These are phyloP conservation scores for Yponomeuta malinellus DNA, from an alignment of 2,888 invertebrate species.

Conservation along the genomic window DNA sequence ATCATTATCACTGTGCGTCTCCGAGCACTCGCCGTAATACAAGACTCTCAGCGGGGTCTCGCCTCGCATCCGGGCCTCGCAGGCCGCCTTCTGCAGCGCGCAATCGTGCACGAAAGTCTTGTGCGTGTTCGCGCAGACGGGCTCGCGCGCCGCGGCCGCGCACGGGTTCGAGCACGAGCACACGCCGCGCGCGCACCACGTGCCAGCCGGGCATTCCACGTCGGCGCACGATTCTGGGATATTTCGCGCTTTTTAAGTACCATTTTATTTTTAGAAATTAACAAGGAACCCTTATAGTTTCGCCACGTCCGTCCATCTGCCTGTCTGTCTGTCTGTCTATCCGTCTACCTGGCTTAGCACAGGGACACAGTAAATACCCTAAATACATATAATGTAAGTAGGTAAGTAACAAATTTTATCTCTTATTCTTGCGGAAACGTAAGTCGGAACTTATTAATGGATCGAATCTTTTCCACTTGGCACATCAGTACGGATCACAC, in stretches of 20 bases:
- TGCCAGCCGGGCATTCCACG: conserved; percentile 86
- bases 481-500: too few species aligned
- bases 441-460: too few species aligned
- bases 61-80: conserved; percentile 81
- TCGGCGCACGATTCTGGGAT: conserved; percentile 83
- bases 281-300: too few species aligned
- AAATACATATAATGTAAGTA: too few species aligned
- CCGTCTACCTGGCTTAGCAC: too few species aligned
- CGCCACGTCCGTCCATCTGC: too few species aligned
- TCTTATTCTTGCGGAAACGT: too few species aligned
- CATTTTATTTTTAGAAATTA: too few species aligned
- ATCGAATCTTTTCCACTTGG: too few species aligned
- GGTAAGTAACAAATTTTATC: too few species aligned
- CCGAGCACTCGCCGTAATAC: conserved; percentile 87
- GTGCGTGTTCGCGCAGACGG: conserved; percentile 86
- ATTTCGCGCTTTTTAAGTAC: not conserved
- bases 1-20: conserved; percentile 76
- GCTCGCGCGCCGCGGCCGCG: conserved; percentile 78
- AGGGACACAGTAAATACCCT: too few species aligned
- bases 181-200: conserved; percentile 87
- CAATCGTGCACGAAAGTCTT: conserved; percentile 89
- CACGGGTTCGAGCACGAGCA: conserved; percentile 90
- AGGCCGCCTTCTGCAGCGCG: conserved; percentile 85
- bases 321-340: too few species aligned
- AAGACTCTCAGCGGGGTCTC: conserved; percentile 68